Evolutionary conservation across 2,888 invertebrate species (phyloP).

Genomic region (Zonitis immaculata): DNA sequence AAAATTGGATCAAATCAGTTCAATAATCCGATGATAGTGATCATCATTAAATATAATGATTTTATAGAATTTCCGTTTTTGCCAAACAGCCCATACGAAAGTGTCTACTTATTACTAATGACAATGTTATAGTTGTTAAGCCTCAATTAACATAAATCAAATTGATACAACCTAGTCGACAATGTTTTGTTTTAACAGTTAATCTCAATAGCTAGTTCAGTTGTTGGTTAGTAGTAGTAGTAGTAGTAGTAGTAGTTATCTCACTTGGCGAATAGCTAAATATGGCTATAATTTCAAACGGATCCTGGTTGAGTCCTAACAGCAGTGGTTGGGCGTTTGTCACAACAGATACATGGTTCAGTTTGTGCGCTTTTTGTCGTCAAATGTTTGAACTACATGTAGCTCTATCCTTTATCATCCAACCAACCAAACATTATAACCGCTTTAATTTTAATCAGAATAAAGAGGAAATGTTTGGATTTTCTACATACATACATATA

Average conservation of each 20-base stretch:
- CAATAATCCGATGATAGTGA: too few relatives aligned
- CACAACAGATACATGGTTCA: neutral
- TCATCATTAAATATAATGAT: too few relatives aligned
- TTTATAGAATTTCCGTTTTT: neutral
- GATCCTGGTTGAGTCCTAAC: neutral
- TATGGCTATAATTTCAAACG: conserved; percentile 1
- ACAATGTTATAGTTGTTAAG: neutral
- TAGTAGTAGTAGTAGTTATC: too few relatives aligned
- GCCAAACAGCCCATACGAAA: neutral
- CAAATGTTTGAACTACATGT: neutral
- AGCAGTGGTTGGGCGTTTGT: neutral
- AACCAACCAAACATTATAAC: neutral
- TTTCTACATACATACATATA: too few relatives aligned
- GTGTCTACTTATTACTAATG: neutral
- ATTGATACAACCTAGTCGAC: conserved; percentile 1
- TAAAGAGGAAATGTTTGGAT: too few relatives aligned
- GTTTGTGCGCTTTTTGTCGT: neutral
- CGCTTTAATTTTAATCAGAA: too few relatives aligned
- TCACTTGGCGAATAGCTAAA: conserved; percentile 1
- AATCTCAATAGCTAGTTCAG: neutral
- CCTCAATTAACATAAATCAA: conserved; percentile 1
- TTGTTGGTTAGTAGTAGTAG: neutral
- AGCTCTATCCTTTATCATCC: neutral
- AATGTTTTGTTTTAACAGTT: conserved; percentile 1
- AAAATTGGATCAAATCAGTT: too few relatives aligned